Conservation (phyloP, 2,113 vertebrate genomes). For the Callipepla squamata region DNA sequence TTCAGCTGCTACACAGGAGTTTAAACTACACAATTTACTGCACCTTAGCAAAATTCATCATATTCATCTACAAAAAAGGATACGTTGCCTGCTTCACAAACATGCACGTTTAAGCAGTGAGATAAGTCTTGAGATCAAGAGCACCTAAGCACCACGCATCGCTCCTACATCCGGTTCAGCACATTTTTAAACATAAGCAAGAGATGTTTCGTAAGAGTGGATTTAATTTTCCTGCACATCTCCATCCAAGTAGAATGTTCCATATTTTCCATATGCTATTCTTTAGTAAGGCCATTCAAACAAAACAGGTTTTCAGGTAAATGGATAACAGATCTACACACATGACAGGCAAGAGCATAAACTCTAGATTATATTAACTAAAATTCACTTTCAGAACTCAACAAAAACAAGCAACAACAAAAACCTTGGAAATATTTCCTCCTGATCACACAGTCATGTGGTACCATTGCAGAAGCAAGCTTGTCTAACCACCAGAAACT, state of each 20-base stretch:
- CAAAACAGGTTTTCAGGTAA: not conserved
- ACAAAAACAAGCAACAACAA: not conserved
- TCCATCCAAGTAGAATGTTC: not conserved
- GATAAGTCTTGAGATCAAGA: not conserved
- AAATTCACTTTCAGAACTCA: not conserved
- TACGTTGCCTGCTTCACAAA: not conserved
- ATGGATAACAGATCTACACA: not conserved
- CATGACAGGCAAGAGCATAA: not conserved
- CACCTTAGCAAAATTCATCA: conserved; percentile 8
- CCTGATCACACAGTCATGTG: not conserved
- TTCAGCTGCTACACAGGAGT: not conserved
- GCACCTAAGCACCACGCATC: not conserved
- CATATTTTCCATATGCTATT: not conserved
- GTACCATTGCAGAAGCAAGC: not conserved
- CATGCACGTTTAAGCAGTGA: not conserved
- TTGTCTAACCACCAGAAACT: not conserved
- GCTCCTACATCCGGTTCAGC: not conserved
- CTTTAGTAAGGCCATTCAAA: not conserved
- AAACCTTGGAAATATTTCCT: not conserved
- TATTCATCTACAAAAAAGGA: not conserved
- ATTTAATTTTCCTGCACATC: not conserved
- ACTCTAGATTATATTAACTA: not conserved
- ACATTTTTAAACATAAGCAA: not conserved
- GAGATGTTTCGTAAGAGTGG: not conserved
- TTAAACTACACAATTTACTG: conserved; percentile 3